Evolutionary conservation across 1,140 invertebrate genomes (phyloP).

Genomic region (Listronotus oregonensis): DNA sequence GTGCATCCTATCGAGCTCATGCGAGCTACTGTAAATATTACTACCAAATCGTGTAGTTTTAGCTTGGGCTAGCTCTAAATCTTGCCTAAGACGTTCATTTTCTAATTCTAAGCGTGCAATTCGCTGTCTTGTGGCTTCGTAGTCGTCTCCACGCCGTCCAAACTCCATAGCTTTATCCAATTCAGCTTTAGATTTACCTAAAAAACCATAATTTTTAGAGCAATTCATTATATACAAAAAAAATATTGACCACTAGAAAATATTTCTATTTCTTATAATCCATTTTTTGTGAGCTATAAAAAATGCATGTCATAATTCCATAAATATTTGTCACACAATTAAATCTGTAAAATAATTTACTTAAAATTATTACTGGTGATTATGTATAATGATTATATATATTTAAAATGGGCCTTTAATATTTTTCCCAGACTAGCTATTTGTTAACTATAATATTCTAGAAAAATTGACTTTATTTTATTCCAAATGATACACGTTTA

Average conservation of each 20-base stretch:
- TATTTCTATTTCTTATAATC: background rate
- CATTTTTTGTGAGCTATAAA: too few relatives aligned
- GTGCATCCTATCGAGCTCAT: constrained; percentile 68
- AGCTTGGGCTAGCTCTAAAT: constrained; percentile 76
- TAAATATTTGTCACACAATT: too few relatives aligned
- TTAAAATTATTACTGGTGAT: too few relatives aligned
- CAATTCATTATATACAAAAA: background rate
- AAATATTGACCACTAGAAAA: background rate
- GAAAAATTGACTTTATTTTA: too few relatives aligned
- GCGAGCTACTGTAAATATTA: constrained; percentile 59
- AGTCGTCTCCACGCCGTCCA: constrained; percentile 83
- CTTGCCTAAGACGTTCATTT: constrained; percentile 84
- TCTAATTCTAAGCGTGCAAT: constrained; percentile 84
- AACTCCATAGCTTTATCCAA: constrained; percentile 89
- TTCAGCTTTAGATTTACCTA: constrained; percentile 87
- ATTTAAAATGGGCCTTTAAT: too few relatives aligned
- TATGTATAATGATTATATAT: too few relatives aligned
- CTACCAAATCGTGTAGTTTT: constrained; percentile 74
- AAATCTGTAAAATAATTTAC: too few relatives aligned
- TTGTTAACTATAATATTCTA: too few relatives aligned
- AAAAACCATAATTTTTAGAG: too few relatives aligned
- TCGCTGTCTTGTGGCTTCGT: constrained; percentile 87
- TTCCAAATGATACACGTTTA: too few relatives aligned
- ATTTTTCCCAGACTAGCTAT: too few relatives aligned
- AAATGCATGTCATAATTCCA: too few relatives aligned